Base-by-base conservation (phyloP, 2,113 vertebrate genomes). In the Mus spicilegus region DNA sequence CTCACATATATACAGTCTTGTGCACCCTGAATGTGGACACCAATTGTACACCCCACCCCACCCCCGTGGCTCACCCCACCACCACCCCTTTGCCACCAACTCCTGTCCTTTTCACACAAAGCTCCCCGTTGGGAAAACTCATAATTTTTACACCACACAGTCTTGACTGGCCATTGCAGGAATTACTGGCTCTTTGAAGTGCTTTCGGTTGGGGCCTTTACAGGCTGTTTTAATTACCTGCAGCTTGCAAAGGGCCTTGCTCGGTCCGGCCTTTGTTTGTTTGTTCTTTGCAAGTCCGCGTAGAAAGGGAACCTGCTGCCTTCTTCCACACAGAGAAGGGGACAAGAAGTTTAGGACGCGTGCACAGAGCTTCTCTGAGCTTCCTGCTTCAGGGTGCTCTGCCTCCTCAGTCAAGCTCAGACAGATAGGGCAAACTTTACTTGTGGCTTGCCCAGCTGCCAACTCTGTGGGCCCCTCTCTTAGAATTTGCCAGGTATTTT, bases 161-260 rank as follows among this genome's bases (percentile, higher is more conserved):
- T 94, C 98, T 97, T 89, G 93, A 97, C 98, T 95, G 97, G 98
- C 96, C 97, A 95, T 97, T 96, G 97, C 98, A 97, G 98, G 98
- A 98, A 98, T 98, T 94, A 95, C 98, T 70, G 51, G 98, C 97
- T 98, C 99, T 99, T 99, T 99, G 98, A 99, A 99, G 99, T 99
- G 98, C 98, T 98, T 98, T 98, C 98, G 98, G 98, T 97, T 30
- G 97, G 98, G 98, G 98, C 98, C 97, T 99, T 99, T 99, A 99
- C 98, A 98, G 98, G 98, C 98, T 96, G 95, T 98, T 98, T 99
- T 99, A 99, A 99, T 99, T 98, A 99, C 98, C 98, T 96, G 93
- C 98, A 98, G 98, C 98, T 99, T 98, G 98, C 96, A 93, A 99
- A 98, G 98, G 98, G 98, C 98, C 98, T 96, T 95, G 97, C 98